phyloP scores from a whole-genome alignment of 2,888 invertebrate species.

The Hypercompe scribonia region DNA sequence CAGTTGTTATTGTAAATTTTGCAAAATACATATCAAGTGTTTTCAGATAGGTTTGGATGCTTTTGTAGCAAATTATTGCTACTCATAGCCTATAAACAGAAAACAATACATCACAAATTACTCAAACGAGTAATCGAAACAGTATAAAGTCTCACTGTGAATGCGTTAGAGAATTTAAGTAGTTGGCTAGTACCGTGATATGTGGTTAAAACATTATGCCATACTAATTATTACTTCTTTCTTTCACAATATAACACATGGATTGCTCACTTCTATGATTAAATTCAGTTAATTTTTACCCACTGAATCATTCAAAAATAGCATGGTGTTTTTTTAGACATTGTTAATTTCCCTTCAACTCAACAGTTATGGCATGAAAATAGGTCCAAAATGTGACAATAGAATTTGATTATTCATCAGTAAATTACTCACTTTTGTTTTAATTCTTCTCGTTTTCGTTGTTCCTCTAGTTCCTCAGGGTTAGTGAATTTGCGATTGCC shows the following conservation, averaged over 20 bases:
- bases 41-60: neutral
- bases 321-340: neutral
- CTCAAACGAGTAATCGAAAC: neutral
- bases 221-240: neutral
- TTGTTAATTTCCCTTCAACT: neutral
- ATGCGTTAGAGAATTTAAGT: neutral
- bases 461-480: slow-evolving; percentile 96
- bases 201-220: no score
- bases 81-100: slow-evolving; percentile 7
- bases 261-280: no score
- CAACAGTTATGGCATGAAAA: slow-evolving; percentile 5
- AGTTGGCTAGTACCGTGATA: neutral
- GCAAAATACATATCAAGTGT: no score
- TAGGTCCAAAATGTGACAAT: slow-evolving; percentile 17
- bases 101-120: slow-evolving; percentile 15
- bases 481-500: slow-evolving; percentile 97
- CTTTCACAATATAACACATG: neutral
- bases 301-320: no score
- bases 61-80: neutral
- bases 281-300: neutral
- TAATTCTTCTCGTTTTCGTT: slow-evolving; percentile 91
- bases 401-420: slow-evolving; percentile 15
- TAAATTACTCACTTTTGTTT: slow-evolving; percentile 85
- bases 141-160: neutral
- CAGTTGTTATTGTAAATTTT: no score